Evolutionary conservation across 1,140 invertebrate species (phyloP).

Genomic region (Brachionus plicatilis): DNA sequence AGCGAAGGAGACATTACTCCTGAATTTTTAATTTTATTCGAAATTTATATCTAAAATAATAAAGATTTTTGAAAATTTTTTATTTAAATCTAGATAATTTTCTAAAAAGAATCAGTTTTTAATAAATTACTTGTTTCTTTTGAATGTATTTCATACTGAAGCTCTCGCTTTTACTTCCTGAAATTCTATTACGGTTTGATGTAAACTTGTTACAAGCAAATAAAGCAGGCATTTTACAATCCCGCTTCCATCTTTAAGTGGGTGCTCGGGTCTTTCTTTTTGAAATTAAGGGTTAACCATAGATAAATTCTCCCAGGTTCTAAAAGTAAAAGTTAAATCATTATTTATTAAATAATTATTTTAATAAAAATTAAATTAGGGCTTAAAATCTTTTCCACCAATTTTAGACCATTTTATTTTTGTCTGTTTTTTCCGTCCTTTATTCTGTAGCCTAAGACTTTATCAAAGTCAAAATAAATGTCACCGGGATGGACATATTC

Average conservation of each 20-base stretch:
- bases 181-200: too few species aligned
- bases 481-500: neutral
- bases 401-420: neutral
- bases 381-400: neutral
- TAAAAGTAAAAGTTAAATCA: neutral
- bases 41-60: too few species aligned
- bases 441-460: neutral
- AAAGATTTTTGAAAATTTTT: too few species aligned
- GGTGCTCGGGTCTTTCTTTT: neutral
- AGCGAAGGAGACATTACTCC: too few species aligned
- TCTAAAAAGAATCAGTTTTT: too few species aligned
- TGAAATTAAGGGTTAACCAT: neutral
- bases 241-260: neutral
- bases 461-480: neutral
- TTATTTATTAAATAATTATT: neutral
- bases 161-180: too few species aligned
- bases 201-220: too few species aligned
- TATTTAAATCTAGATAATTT: too few species aligned
- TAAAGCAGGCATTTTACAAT: too few species aligned
- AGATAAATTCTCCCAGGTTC: neutral
- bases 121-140: too few species aligned
- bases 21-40: too few species aligned
- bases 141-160: too few species aligned
- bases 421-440: neutral
- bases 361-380: neutral